Base-by-base conservation (phyloP, 1,140 invertebrate species). In the Episyrphus balteatus region DNA sequence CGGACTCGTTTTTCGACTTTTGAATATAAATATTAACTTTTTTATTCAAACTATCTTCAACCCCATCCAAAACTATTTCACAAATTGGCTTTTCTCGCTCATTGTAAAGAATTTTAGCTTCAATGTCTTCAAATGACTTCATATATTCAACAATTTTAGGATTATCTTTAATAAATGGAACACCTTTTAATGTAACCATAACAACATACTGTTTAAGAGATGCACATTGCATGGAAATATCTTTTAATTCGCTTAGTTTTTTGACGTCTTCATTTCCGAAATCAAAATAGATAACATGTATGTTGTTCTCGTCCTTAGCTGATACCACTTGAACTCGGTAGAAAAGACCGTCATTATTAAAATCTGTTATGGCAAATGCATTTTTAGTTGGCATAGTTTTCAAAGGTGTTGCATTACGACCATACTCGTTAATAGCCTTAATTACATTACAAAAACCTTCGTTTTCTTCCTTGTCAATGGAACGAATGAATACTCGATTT, bases 251-350 rank as follows among this genome's bases (percentile, higher is more conserved):
- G 13, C 12, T n/a, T 0, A 11, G 19, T 19, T 44, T 42, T 11
- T 37, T 19, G 2, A 2, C 5, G n/a, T 19, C 13, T 9, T 46
- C 8, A 19, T 51, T 39, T 5, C 62, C 62, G 8, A 48, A 52
- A 42, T 65, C 62, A 0, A 60, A 2, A 12, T 59, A 52, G 1
- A 52, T n/a, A 2, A 62, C n/a, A 2, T 48, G 53, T 13, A 15
- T 21, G 10, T 44, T 2, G 21, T 48, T 13, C 14, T 30, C 13
- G 5, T 1, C 30, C 19, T n/a, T 26, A 5, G 3, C 33, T 5
- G 19, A 2, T 3, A 58, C 3, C 1, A 57, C 26, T 21, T 56
- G 41, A 7, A 55, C 59, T 1, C 62, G 52, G 1, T 51, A 43
- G 7, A 54, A 46, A 0, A 17, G 8, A 2, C 44, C 56, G 33